These are phyloP conservation scores for Sinella curviseta DNA, from an alignment of 1,140 invertebrate genomes.

Conservation along the genomic window DNA sequence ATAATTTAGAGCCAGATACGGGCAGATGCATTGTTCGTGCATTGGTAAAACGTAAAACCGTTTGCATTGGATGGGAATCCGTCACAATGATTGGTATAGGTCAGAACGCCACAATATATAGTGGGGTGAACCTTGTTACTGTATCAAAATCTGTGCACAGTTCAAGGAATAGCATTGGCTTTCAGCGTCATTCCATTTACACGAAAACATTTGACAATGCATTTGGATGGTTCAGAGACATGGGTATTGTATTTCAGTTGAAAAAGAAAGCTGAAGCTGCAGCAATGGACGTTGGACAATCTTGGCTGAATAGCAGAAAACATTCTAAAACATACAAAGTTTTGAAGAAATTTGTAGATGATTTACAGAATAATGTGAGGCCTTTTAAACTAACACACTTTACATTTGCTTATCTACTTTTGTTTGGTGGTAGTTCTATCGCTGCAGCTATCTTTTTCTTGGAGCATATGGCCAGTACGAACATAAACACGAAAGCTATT, in stretches of 20 bases:
- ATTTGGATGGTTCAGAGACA: constrained; percentile 30
- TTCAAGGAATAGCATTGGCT: constrained; percentile 35
- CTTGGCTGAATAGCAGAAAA: constrained; percentile 17
- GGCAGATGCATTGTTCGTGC: constrained; percentile 33
- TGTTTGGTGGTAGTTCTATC: neutral
- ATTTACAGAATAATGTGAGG: constrained; percentile 4
- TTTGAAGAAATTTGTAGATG: neutral
- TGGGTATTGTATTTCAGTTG: constrained; percentile 27
- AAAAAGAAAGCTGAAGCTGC: constrained; percentile 24
- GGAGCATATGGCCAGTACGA: neutral
- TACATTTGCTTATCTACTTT: constrained; percentile 21
- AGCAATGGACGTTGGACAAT: neutral
- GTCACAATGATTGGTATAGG: constrained; percentile 31
- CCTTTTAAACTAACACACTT: constrained; percentile 30
- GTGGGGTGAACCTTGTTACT: constrained; percentile 16
- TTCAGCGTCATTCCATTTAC: constrained; percentile 27
- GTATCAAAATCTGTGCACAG: constrained; percentile 29
- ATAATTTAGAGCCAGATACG: constrained; percentile 30
- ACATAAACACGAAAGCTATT: neutral
- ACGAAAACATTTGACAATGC: constrained; percentile 29
- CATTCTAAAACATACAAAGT: constrained; percentile 10
- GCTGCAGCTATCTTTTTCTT: neutral
- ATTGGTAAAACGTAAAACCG: constrained; percentile 8
- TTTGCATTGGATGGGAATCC: constrained; percentile 35
- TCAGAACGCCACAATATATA: constrained; percentile 31